A percentile compares a stretch with the other conserved stretches of the same genome.
Conservation (phyloP, 2,797 vertebrate genomes). For the Tokudaia tokunoshimensis region DNA sequence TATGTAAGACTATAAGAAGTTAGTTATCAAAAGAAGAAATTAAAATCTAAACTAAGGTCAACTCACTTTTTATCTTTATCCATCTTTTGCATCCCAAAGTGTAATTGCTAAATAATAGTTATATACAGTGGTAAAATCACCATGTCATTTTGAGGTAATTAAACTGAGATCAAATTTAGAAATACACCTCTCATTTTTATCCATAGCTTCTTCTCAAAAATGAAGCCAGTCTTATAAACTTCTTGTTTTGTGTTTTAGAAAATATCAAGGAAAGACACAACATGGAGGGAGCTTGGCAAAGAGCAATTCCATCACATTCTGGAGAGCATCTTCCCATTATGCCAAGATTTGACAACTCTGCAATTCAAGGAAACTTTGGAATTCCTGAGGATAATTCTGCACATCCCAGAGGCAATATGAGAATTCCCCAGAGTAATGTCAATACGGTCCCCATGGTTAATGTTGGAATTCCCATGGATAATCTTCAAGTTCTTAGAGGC, state of each 20-base stretch:
- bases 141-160: background rate
- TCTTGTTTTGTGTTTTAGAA: constrained; percentile 88
- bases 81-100: background rate
- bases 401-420: background rate
- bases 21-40: constrained; percentile 32
- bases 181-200: background rate
- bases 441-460: background rate
- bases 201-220: constrained; percentile 46
- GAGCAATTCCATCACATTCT: constrained; percentile 91
- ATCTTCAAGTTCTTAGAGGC: background rate
- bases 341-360: constrained; percentile 92
- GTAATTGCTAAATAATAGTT: constrained; percentile 16
- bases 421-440: background rate
- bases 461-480: background rate
- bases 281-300: constrained; percentile 91
- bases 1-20: constrained; percentile 35
- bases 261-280: constrained; percentile 85
- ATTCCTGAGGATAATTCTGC: constrained; percentile 3
- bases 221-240: constrained; percentile 18
- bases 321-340: constrained; percentile 93
- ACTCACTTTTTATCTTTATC: background rate
- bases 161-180: background rate
- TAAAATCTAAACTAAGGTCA: constrained; percentile 1
- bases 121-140: background rate
- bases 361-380: constrained; percentile 88